Evolutionary conservation across 2,888 invertebrate genomes (phyloP).

Genomic region (Criorhina ranunculi): DNA sequence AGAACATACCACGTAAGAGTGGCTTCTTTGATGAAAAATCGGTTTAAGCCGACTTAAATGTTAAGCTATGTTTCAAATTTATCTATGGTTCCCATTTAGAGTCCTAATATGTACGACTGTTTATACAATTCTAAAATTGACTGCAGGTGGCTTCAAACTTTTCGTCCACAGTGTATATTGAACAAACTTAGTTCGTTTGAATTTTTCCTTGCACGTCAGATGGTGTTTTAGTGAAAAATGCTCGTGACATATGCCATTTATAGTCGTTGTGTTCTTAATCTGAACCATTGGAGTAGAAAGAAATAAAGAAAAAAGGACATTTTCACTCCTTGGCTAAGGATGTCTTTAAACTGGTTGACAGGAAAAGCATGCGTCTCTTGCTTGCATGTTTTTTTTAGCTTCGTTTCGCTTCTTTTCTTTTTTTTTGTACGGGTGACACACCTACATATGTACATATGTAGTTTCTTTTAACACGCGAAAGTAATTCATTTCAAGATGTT

Average conservation of each 20-base stretch:
- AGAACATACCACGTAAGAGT: no score
- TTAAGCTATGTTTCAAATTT: no score
- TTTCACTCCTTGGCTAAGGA: constrained; percentile 36
- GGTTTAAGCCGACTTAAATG: no score
- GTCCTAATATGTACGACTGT: no score
- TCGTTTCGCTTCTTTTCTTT: background rate
- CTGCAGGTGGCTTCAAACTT: no score
- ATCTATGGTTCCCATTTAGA: no score
- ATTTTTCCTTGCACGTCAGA: constrained; percentile 34
- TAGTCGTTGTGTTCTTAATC: constrained; percentile 54
- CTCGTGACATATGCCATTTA: constrained; percentile 68
- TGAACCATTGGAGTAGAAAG: constrained; percentile 27
- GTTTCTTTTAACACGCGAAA: constrained; percentile 36
- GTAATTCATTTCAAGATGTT: constrained; percentile 41
- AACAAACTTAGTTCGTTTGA: constrained; percentile 22
- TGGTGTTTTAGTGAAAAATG: constrained; percentile 41
- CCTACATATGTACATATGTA: no score
- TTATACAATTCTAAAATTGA: no score
- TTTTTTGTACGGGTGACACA: background rate
- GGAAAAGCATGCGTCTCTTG: constrained; percentile 27
- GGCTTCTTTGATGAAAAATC: no score
- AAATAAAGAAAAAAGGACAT: constrained; percentile 9
- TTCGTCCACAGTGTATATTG: background rate
- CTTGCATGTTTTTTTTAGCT: constrained; percentile 24
- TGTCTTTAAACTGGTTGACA: constrained; percentile 41